These are phyloP conservation scores for Lophochroa leadbeateri DNA, from an alignment of 2,113 vertebrate genomes.

Conservation along the genomic window DNA sequence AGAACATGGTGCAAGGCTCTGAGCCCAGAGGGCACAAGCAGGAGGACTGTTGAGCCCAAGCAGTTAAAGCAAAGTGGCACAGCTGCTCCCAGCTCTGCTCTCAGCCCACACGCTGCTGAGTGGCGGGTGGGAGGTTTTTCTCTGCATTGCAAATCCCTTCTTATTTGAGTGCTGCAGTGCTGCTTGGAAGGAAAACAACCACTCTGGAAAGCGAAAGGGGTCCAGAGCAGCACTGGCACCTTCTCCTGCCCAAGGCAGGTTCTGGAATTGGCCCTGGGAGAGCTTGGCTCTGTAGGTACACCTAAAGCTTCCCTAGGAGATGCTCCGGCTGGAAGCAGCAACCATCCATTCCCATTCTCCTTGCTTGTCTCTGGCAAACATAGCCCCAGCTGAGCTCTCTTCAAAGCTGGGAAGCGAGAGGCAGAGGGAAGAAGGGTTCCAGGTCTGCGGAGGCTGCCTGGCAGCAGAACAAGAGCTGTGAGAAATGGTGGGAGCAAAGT, in stretches of 20 bases:
- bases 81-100: constrained; percentile 21
- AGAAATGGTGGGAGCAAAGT: neutral
- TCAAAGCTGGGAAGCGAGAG: neutral
- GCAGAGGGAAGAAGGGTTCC: neutral
- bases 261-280: neutral
- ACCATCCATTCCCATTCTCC: neutral
- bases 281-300: neutral
- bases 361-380: neutral
- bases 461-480: neutral
- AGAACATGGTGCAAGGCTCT: accelerated
- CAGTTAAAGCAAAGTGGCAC: neutral
- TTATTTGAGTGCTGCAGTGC: constrained; percentile 36
- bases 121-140: constrained; percentile 42
- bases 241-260: neutral
- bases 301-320: neutral
- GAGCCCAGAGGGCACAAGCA: neutral
- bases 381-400: neutral
- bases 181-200: constrained; percentile 53
- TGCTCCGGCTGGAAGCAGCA: neutral
- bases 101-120: constrained; percentile 42
- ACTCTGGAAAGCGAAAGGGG: neutral
- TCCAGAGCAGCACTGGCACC: neutral
- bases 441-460: neutral
- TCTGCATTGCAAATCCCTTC: constrained; percentile 60
- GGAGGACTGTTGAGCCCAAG: neutral